Percentiles rank a stretch among this genome's conserved stretches.
Conservation (phyloP, 2,113 vertebrate genomes). For the Antennarius striatus region DNA sequence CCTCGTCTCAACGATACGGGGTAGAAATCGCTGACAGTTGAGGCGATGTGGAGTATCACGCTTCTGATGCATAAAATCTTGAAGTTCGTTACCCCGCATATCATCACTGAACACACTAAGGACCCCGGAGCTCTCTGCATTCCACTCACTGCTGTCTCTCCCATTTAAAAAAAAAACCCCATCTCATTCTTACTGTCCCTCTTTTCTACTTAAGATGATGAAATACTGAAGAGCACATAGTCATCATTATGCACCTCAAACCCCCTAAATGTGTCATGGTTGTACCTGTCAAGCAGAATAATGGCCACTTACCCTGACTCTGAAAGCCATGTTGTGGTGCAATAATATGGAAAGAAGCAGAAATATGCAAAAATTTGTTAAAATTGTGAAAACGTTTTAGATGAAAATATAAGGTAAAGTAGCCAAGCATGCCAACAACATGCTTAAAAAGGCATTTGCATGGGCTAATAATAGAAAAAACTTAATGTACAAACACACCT, state of each 20-base stretch:
- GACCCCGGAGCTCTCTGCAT: constrained; percentile 52
- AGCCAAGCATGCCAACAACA: not conserved
- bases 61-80: constrained; percentile 68
- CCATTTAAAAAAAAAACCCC: constrained; percentile 27
- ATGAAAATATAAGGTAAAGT: not conserved
- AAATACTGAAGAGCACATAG: constrained; percentile 39
- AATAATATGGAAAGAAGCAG: constrained; percentile 4
- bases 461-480: not conserved
- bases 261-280: constrained; percentile 44
- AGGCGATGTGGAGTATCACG: constrained; percentile 56
- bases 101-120: constrained; percentile 62
- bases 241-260: constrained; percentile 59
- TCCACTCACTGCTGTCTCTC: constrained; percentile 19
- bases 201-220: constrained; percentile 41
- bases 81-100: constrained; percentile 75
- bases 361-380: constrained; percentile 1
- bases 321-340: constrained; percentile 31
- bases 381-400: constrained; percentile 6
- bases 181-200: constrained; percentile 16
- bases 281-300: constrained; percentile 38
- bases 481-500: constrained; percentile 57
- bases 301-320: constrained; percentile 34
- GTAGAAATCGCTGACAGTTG: constrained; percentile 68
- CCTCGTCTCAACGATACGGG: constrained; percentile 52
- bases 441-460: not conserved